These are phyloP conservation scores for Proales similis DNA, from an alignment of 1,140 invertebrate genomes.

Conservation along the genomic window DNA sequence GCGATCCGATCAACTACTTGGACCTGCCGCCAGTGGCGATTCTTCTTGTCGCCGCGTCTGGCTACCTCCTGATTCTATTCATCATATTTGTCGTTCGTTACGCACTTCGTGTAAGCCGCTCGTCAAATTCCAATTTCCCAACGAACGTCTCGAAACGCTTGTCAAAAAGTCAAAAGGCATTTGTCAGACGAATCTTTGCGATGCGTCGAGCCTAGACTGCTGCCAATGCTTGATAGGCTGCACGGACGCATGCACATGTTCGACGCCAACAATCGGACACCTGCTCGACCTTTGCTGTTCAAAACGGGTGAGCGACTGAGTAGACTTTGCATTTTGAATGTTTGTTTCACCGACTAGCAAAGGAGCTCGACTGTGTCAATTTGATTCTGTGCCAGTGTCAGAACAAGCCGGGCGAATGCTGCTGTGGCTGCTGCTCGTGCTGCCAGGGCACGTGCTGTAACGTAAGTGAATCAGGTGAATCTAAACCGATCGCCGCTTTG, in stretches of 20 bases:
- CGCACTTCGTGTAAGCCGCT: neutral
- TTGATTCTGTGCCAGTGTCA: conserved; percentile 33
- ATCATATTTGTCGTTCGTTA: conserved; percentile 22
- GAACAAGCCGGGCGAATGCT: neutral
- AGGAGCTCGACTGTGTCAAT: conserved; percentile 34
- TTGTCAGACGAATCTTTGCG: conserved; percentile 24
- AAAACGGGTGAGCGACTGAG: neutral
- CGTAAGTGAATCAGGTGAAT: too few species aligned
- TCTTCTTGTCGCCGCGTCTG: conserved; percentile 11
- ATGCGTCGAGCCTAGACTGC: conserved; percentile 20
- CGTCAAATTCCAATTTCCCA: too few species aligned
- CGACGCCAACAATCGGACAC: conserved; percentile 23
- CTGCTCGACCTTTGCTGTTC: conserved; percentile 24
- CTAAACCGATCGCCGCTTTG: too few species aligned
- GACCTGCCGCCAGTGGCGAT: conserved; percentile 22
- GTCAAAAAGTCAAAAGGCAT: conserved; percentile 9
- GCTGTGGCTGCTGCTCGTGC: conserved; percentile 20
- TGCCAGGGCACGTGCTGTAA: conserved; percentile 14
- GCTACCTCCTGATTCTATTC: conserved; percentile 19
- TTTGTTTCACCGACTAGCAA: neutral
- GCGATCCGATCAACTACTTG: conserved; percentile 1
- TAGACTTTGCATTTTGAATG: neutral
- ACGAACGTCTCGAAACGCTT: too few species aligned
- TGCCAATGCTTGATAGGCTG: conserved; percentile 32
- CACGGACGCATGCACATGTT: conserved; percentile 29